Percentiles rank a stretch among this genome's conserved stretches.
phyloP scores from a whole-genome alignment of 2,888 invertebrate species.

The Cantharis rufa region DNA sequence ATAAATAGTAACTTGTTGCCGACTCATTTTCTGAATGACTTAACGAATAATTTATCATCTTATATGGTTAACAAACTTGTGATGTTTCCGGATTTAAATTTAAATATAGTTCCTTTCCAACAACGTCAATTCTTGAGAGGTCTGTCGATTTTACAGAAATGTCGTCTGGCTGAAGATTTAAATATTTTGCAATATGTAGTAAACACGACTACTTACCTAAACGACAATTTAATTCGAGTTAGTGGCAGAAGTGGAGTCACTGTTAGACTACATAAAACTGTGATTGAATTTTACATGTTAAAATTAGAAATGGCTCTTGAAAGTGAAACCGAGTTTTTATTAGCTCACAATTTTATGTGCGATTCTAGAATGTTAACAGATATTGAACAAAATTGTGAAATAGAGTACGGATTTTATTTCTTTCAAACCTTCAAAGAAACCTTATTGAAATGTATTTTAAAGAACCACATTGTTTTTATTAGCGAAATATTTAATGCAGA shows the following conservation, averaged over 20 bases:
- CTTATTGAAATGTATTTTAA: slow-evolving; percentile 38
- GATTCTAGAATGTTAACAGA: slow-evolving; percentile 35
- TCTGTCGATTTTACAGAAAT: slow-evolving; percentile 37
- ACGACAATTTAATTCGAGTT: slow-evolving; percentile 21
- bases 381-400: slow-evolving; percentile 35
- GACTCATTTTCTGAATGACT: neutral
- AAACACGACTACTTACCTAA: slow-evolving; percentile 13
- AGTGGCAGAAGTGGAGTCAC: slow-evolving; percentile 1
- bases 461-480: slow-evolving; percentile 40
- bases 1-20: neutral
- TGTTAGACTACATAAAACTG: slow-evolving; percentile 26
- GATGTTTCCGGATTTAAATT: slow-evolving; percentile 36
- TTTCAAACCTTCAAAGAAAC: slow-evolving; percentile 42
- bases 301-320: slow-evolving; percentile 40
- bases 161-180: slow-evolving; percentile 33
- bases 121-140: slow-evolving; percentile 45
- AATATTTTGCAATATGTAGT: slow-evolving; percentile 29
- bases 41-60: slow-evolving; percentile 22
- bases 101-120: slow-evolving; percentile 34
- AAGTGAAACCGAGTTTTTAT: slow-evolving; percentile 35
- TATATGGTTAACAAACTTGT: slow-evolving; percentile 29
- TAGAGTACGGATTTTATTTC: slow-evolving; percentile 43
- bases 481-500: neutral
- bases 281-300: slow-evolving; percentile 30
- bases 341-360: slow-evolving; percentile 37